Evolutionary conservation across 2,888 invertebrate species (phyloP).

Genomic region (Digitonthophagus gazella): DNA sequence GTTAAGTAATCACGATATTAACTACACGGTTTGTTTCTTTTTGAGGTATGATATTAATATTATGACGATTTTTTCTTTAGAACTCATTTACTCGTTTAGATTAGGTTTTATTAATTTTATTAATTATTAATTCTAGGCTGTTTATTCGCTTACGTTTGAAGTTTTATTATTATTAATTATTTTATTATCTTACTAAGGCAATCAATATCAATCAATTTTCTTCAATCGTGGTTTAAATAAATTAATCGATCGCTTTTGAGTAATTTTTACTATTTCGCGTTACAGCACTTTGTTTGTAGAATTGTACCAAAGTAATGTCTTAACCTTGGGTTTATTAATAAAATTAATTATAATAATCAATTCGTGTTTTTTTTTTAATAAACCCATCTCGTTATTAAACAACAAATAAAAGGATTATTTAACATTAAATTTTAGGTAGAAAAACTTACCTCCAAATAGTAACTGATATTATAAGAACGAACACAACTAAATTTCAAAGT

Average conservation of each 20-base stretch:
- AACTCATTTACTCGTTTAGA: background rate
- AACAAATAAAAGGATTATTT: too few relatives aligned
- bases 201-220: slow-evolving; percentile 14
- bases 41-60: slow-evolving; percentile 21
- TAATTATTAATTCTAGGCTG: slow-evolving; percentile 18
- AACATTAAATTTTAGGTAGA: too few relatives aligned
- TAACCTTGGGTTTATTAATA: slow-evolving; percentile 29
- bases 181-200: background rate
- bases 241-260: slow-evolving; percentile 9
- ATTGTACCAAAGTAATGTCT: slow-evolving; percentile 30
- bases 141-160: slow-evolving; percentile 12
- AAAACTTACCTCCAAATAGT: too few relatives aligned
- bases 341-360: slow-evolving; percentile 24
- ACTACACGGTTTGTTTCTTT: slow-evolving; percentile 18
- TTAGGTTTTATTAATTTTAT: slow-evolving; percentile 21
- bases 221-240: slow-evolving; percentile 14
- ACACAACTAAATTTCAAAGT: too few relatives aligned
- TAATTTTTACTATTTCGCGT: too few relatives aligned
- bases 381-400: too few relatives aligned
- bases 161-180: slow-evolving; percentile 18
- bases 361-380: slow-evolving; percentile 14
- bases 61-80: slow-evolving; percentile 7
- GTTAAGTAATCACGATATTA: slow-evolving; percentile 24
- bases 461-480: too few relatives aligned
- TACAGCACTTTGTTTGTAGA: slow-evolving; percentile 28